These are phyloP conservation scores for Cyanoderma ruficeps DNA, from an alignment of 2,113 vertebrate species.

Conservation along the genomic window DNA sequence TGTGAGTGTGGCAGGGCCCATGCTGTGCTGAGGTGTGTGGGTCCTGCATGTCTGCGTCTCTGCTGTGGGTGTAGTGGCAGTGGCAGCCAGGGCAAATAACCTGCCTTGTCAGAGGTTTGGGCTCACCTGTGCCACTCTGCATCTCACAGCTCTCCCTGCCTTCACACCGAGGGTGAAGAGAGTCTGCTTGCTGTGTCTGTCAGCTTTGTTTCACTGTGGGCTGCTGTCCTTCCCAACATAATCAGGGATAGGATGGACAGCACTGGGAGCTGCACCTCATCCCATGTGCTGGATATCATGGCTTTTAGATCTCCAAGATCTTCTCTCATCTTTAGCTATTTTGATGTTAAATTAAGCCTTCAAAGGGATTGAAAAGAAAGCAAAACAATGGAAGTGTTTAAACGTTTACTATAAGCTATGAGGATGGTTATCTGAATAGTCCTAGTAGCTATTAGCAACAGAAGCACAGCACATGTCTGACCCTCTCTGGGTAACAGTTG, in stretches of 20 bases:
- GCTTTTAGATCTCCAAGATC: not conserved
- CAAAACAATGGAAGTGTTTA: not conserved
- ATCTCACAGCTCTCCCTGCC: not conserved
- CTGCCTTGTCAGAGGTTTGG: not conserved
- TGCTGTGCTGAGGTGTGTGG: not conserved
- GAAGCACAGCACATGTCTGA: not conserved
- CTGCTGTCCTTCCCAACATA: not conserved
- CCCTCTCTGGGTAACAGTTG: not conserved
- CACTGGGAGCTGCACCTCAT: not conserved
- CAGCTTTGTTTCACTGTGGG: not conserved
- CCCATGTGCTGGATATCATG: not conserved
- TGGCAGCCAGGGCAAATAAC: not conserved
- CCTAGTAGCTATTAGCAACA: not conserved
- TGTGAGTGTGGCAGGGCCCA: not conserved
- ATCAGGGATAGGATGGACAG: not conserved
- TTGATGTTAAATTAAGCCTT: not conserved
- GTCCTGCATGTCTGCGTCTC: not conserved
- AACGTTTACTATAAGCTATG: not conserved
- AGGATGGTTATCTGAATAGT: not conserved
- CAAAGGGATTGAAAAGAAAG: not conserved
- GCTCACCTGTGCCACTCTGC: not conserved
- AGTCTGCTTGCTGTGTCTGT: not conserved
- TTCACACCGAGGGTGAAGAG: not conserved
- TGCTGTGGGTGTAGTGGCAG: not conserved
- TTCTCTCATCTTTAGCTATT: not conserved